Evolutionary conservation across 30 jellyfish, hydroid and myxozoan genomes (phyloP), one percentile per base, ranked within the genome.

Genomic region (Chrysaora quinquecirrha): DNA sequence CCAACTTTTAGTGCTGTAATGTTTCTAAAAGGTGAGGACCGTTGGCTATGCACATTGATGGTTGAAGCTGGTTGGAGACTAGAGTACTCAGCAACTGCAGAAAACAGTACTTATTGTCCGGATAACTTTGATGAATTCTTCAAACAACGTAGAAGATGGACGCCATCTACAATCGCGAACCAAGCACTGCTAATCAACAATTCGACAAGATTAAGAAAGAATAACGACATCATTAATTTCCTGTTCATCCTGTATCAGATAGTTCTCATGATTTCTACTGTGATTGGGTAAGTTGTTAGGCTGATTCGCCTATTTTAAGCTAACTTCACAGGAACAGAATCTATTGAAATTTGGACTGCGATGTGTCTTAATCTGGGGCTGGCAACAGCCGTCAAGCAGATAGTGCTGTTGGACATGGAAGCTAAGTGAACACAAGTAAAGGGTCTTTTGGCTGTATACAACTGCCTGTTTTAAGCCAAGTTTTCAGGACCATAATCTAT

Each of bases 11-110:
- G n/a, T n/a, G n/a, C n/a, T n/a, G n/a, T n/a, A n/a, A n/a, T n/a
- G n/a, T n/a, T n/a, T n/a, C n/a, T n/a, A n/a, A n/a, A n/a, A 93
- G 98, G 98, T 32, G 98, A 93, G 49, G 98, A 93, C 73, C 96
- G 98, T 54, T 93, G 98, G 98, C 80, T 92, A n/a, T 93, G 98
- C 78, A 93, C 98, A 0, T 63, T 93, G 71, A 73, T 93, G 96
- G 95, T 93, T 23, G 97, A 93, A 60, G 96, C 95, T 1, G 98
- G 98, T 10, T 93, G 98, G 98, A 89, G 88, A 30, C 78, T 93
- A 64, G 98, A 93, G 71, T 93, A 86, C 69, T 93, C 91, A 62
- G 98, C 98, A 3, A 88, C 97, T 25, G 97, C 98, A 52, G 97
- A 82, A 79, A 84, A 93, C 73, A 68, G 93, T 60, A 93, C 98